phyloP scores from a whole-genome alignment of 2,888 invertebrate species.

The Ormyrus nitidulus region DNA sequence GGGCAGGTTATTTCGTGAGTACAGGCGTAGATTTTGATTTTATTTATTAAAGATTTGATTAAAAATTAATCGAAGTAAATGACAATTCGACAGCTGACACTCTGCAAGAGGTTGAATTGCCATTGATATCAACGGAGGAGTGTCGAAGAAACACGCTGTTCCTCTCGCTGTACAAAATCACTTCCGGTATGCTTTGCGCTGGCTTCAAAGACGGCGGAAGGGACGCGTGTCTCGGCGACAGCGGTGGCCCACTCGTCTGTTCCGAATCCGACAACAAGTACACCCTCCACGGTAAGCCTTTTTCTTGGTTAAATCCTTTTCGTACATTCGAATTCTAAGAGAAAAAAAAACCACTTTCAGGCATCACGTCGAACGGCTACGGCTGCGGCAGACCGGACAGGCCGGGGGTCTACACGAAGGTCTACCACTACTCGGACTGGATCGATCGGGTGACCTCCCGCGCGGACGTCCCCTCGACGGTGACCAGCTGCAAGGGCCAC shows the following conservation, averaged over 20 bases:
- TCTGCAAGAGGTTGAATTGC: conserved; percentile 87
- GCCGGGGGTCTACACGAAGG: conserved; percentile 86
- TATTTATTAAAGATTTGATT: conserved; percentile 6
- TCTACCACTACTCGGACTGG: conserved; percentile 85
- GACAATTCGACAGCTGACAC: conserved; percentile 81
- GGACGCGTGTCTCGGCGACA: conserved; percentile 89
- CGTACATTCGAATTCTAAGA: no score
- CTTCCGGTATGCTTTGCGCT: conserved; percentile 90
- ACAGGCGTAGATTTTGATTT: neutral
- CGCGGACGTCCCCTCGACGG: conserved; percentile 62
- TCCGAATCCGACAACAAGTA: conserved; percentile 78
- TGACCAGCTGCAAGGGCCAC: conserved; percentile 80
- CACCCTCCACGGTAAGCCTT: conserved; percentile 67
- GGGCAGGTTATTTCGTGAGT: conserved; percentile 87
- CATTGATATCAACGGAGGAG: conserved; percentile 86
- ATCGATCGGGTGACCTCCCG: conserved; percentile 79
- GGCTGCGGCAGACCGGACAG: conserved; percentile 87
- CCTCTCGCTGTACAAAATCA: conserved; percentile 85
- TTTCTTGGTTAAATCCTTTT: no score
- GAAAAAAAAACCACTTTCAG: conserved; percentile 67
- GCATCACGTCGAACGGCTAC: conserved; percentile 88
- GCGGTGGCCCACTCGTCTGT: conserved; percentile 88
- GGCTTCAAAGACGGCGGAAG: conserved; percentile 87
- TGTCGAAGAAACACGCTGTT: conserved; percentile 85
- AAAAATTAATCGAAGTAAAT: neutral